A percentile compares a stretch with the other conserved stretches of the same genome.
These are phyloP conservation scores for Elephantulus edwardii DNA, from an alignment of 2,113 vertebrate species.

Conservation along the genomic window DNA sequence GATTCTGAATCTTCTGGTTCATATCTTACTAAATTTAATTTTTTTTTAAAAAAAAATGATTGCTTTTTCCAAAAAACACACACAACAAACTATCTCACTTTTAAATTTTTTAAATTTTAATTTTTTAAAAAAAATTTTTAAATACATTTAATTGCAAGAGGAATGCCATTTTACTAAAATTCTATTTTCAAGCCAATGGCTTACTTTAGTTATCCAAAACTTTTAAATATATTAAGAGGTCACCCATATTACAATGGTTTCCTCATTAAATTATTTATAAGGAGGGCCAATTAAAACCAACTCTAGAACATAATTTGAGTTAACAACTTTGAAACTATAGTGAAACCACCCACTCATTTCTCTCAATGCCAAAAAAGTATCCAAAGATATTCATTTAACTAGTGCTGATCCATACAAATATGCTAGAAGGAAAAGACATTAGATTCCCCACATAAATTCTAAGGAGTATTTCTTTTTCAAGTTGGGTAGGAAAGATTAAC, in stretches of 20 bases:
- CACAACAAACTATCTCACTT: neutral
- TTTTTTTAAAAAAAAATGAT: too few species aligned
- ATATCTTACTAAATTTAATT: neutral
- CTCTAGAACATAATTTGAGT: constrained; percentile 70
- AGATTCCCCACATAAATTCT: constrained; percentile 43
- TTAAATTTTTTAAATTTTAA: too few species aligned
- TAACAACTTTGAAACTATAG: constrained; percentile 79
- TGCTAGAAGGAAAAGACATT: constrained; percentile 60
- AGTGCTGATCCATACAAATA: constrained; percentile 66
- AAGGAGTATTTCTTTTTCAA: constrained; percentile 58
- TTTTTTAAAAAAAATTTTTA: neutral
- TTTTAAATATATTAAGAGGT: constrained; percentile 50
- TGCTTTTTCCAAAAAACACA: too few species aligned
- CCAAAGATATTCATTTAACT: constrained; percentile 61
- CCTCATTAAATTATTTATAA: constrained; percentile 63
- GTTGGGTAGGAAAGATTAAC: constrained; percentile 22
- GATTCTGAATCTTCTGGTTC: constrained; percentile 22
- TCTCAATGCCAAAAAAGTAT: constrained; percentile 76
- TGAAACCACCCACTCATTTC: constrained; percentile 83
- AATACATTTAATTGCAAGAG: neutral
- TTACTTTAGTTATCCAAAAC: constrained; percentile 53
- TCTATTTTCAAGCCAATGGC: constrained; percentile 7
- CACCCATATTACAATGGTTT: constrained; percentile 70
- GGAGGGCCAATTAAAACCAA: constrained; percentile 77
- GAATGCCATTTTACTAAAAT: neutral